These are phyloP conservation scores for Varanus salvator DNA, from an alignment of 2,113 vertebrate genomes.

Conservation along the genomic window DNA sequence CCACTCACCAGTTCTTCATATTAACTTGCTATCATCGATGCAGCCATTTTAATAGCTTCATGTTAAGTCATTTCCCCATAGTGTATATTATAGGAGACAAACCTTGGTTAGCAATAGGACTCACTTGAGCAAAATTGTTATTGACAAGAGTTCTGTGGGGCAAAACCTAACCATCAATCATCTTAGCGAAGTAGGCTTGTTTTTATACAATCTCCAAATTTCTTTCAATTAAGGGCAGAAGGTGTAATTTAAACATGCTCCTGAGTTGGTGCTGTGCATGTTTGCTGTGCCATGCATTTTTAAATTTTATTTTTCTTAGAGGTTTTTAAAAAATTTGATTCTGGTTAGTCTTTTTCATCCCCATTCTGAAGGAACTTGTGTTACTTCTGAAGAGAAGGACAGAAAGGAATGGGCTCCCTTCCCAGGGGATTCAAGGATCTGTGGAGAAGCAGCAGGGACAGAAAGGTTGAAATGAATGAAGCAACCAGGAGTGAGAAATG, in stretches of 20 bases:
- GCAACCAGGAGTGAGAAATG: neutral
- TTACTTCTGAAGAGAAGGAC: neutral
- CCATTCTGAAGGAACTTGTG: neutral
- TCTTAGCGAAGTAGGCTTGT: neutral
- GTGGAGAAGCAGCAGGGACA: neutral
- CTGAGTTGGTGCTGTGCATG: neutral
- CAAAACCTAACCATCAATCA: neutral
- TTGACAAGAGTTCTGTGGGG: neutral
- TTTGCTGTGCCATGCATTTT: neutral
- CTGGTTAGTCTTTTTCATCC: neutral
- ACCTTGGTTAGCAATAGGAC: neutral
- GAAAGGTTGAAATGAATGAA: neutral
- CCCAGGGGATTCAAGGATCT: neutral
- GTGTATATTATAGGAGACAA: neutral
- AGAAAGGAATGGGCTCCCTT: neutral
- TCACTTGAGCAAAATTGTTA: constrained; percentile 12
- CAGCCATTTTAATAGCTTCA: constrained; percentile 1
- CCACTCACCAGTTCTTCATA: neutral
- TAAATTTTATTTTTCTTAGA: too few relatives aligned
- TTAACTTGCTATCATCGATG: neutral
- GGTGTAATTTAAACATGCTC: neutral
- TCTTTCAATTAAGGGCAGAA: neutral
- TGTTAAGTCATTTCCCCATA: neutral
- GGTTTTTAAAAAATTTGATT: neutral
- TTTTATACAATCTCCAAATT: neutral